These are phyloP conservation scores for Cerceris ruficornis DNA, from an alignment of 2,888 invertebrate species.

Conservation along the genomic window DNA sequence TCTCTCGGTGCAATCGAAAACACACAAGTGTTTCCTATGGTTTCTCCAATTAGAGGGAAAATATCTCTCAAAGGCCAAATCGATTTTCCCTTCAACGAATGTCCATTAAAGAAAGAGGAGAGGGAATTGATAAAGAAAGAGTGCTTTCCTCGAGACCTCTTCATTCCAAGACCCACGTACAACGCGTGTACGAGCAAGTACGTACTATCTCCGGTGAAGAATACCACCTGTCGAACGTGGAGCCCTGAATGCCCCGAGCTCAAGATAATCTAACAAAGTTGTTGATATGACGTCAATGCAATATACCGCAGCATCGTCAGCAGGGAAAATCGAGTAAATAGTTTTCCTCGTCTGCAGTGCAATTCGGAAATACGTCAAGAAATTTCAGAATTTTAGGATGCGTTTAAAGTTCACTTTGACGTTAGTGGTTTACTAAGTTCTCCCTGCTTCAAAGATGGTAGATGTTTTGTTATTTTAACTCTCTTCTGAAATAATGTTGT, in stretches of 20 bases:
- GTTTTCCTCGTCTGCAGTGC: not conserved
- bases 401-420: no score
- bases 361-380: not conserved
- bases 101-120: slow-evolving; percentile 17
- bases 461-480: no score
- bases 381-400: not conserved
- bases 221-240: slow-evolving; percentile 40
- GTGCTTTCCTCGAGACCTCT: not conserved
- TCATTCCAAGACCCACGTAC: slow-evolving; percentile 6
- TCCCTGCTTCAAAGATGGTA: no score
- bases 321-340: slow-evolving; percentile 15
- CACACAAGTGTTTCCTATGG: slow-evolving; percentile 36
- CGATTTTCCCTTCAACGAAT: slow-evolving; percentile 39
- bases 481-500: no score
- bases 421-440: no score
- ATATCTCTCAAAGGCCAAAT: slow-evolving; percentile 26
- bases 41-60: slow-evolving; percentile 32
- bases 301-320: slow-evolving; percentile 1
- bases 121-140: not conserved
- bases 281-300: slow-evolving; percentile 1
- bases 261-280: slow-evolving; percentile 36
- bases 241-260: not conserved
- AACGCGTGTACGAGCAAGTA: not conserved
- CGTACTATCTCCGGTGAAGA: slow-evolving; percentile 19
- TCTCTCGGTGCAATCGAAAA: slow-evolving; percentile 11